Evolutionary conservation across 2,888 invertebrate species (phyloP).

Genomic region (Sarcophaga subvicina): DNA sequence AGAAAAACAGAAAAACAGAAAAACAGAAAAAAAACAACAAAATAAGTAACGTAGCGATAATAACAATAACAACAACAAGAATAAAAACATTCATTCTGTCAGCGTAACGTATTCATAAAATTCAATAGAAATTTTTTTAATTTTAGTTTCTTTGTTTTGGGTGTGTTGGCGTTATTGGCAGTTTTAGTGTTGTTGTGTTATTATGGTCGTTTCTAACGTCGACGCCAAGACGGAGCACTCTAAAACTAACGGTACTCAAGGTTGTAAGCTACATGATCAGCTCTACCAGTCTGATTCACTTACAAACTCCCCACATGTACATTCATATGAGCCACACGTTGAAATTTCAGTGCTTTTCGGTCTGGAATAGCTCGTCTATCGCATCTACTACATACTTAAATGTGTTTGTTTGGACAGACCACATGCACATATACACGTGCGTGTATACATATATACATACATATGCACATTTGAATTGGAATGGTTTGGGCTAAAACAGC

Average conservation of each 20-base stretch:
- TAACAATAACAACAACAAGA: conserved; percentile 13
- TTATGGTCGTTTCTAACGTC: conserved; percentile 54
- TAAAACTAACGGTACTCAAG: conserved; percentile 72
- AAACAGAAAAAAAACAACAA: conserved; percentile 56
- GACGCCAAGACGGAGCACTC: conserved; percentile 69
- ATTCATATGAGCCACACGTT: conserved; percentile 8
- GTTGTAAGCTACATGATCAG: conserved; percentile 70
- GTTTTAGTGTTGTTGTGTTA: conserved; percentile 56
- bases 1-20: conserved; percentile 31
- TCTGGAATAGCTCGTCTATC: neutral
- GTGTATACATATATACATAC: neutral
- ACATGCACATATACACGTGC: neutral
- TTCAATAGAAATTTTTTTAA: conserved; percentile 56
- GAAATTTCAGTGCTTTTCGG: neutral
- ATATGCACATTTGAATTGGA: conserved; percentile 46
- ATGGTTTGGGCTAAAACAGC: conserved; percentile 68
- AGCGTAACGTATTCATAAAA: conserved; percentile 68
- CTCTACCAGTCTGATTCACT: conserved; percentile 62
- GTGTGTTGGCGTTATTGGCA: conserved; percentile 67
- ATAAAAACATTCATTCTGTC: conserved; percentile 62
- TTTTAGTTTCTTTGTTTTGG: conserved; percentile 64
- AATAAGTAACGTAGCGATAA: conserved; percentile 45
- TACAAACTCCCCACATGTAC: conserved; percentile 28
- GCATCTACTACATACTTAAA: neutral
- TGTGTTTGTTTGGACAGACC: neutral